phyloP scores from a whole-genome alignment of 2,888 invertebrate species.

The Schizaphis graminum region DNA sequence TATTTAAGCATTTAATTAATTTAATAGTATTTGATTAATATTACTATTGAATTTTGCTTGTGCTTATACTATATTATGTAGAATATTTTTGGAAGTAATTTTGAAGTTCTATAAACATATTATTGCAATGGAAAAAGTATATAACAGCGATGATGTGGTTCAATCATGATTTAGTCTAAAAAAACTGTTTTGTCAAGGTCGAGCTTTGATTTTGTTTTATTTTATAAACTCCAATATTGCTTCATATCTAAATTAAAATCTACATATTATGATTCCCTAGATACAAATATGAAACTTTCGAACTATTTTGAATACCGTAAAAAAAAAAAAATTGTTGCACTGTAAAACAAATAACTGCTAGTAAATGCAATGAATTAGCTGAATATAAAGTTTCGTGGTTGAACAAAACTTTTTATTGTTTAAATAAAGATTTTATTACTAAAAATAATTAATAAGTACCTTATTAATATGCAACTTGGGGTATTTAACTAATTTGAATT shows the following conservation, averaged over 20 bases:
- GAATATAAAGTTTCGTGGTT: not conserved
- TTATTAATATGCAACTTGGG: not conserved
- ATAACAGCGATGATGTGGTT: not conserved
- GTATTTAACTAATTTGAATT: not conserved
- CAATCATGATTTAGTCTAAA: not conserved
- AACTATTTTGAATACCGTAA: not conserved
- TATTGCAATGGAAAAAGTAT: not conserved
- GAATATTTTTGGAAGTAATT: not conserved
- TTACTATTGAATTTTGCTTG: not conserved
- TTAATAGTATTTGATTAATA: not conserved
- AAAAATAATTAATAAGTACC: not conserved
- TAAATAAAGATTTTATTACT: not conserved
- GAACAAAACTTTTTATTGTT: not conserved
- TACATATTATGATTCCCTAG: constrained; percentile 1
- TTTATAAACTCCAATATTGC: not conserved
- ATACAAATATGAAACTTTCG: not conserved
- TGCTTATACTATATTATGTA: not conserved
- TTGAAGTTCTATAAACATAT: not conserved
- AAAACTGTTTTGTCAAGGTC: not conserved
- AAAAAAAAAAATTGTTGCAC: not conserved
- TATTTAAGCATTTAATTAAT: too few relatives aligned
- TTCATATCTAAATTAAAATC: not conserved
- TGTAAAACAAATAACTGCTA: not conserved
- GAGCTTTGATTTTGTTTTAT: constrained; percentile 2
- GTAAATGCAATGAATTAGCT: not conserved